Conservation (phyloP, 2,888 invertebrate species). For the Nomada fabriciana region DNA sequence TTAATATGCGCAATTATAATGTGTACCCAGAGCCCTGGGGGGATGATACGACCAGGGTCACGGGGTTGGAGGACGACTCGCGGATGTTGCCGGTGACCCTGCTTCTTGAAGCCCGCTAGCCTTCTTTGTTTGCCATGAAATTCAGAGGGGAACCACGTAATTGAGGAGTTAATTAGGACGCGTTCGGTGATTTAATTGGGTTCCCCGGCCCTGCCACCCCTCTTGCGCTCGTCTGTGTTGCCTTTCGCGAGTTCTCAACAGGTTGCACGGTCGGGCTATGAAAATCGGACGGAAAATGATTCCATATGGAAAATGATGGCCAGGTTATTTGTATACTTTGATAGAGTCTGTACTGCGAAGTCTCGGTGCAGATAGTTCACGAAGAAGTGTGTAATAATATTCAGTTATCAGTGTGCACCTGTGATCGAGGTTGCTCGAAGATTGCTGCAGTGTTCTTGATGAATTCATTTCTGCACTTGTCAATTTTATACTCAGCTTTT, state of each 20-base stretch:
- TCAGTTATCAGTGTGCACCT: no score
- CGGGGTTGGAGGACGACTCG: constrained; percentile 33
- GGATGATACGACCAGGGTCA: constrained; percentile 31
- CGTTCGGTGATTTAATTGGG: constrained; percentile 82
- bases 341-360: no score
- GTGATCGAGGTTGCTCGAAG: no score
- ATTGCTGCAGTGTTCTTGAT: no score
- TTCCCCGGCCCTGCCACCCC: constrained; percentile 48
- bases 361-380: no score
- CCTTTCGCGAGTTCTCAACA: constrained; percentile 67
- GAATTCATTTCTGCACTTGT: no score
- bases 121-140: constrained; percentile 81
- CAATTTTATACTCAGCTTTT: no score
- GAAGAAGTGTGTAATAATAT: no score
- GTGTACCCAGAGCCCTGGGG: constrained; percentile 76
- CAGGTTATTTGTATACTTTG: no score
- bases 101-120: constrained; percentile 54
- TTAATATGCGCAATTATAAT: constrained; percentile 85
- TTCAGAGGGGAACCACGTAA: constrained; percentile 79
- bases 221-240: constrained; percentile 2
- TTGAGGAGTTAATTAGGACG: constrained; percentile 84
- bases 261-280: constrained; percentile 60
- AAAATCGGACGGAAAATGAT: background rate
- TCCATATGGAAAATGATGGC: background rate
- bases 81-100: constrained; percentile 63